Evolutionary conservation across 2,888 invertebrate genomes (phyloP).

Genomic region (Andricus quercusramuli): DNA sequence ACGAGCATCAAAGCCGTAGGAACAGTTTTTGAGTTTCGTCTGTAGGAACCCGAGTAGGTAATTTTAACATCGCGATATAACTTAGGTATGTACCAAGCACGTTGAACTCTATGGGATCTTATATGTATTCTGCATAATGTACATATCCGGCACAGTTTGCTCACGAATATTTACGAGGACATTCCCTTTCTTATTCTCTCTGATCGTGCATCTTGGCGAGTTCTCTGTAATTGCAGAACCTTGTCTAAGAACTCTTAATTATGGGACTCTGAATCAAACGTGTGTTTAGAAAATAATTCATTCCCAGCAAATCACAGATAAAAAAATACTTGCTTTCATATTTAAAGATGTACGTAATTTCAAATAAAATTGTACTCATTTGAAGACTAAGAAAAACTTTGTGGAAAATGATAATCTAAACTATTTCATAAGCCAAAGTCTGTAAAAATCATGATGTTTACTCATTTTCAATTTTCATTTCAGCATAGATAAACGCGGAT

Average conservation of each 20-base stretch:
- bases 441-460: background rate
- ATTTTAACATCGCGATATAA: conserved; percentile 41
- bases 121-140: conserved; percentile 37
- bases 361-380: too few relatives aligned
- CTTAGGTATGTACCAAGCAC: conserved; percentile 40
- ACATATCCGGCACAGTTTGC: conserved; percentile 39
- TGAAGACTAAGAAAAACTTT: background rate
- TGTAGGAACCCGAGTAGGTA: conserved; percentile 36
- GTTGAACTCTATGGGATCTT: conserved; percentile 41
- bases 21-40: conserved; percentile 32
- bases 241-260: conserved; percentile 2
- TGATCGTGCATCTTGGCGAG: conserved; percentile 4
- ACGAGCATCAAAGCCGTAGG: conserved; percentile 4
- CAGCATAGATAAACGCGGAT: background rate
- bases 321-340: background rate
- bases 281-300: background rate
- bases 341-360: background rate
- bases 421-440: background rate
- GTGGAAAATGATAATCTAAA: background rate
- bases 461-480: background rate
- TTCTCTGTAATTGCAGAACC: conserved; percentile 7
- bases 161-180: conserved; percentile 34
- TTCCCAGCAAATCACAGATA: background rate
- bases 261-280: background rate
- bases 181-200: conserved; percentile 25